Base-by-base conservation (phyloP, 2,888 invertebrate genomes). In the Cabera pusaria region DNA sequence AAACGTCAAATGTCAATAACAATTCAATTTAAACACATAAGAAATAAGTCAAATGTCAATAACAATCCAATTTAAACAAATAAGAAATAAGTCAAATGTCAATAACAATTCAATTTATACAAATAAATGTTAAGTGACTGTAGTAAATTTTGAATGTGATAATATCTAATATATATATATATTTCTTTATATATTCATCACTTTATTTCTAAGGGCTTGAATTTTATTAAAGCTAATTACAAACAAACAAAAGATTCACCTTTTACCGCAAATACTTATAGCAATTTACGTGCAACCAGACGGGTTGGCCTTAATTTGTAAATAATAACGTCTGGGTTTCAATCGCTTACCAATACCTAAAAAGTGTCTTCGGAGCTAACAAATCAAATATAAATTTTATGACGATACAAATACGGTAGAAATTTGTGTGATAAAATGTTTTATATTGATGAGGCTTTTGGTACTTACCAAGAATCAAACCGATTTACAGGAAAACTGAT, bases 261-360 rank as follows among this genome's bases (percentile, higher is more conserved):
- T 33, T 40, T 27, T 28, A 32, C 17, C 17, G 49, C 50, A 62
- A n/a, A 66, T 65, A 10, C 27, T 6, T 18, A 27, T 36, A 43
- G 62, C 62, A 65, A 72, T 75, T 72, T 72, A 64, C 68, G 65
- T 71, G 64, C 70, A 72, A 68, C 72, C 84, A 72, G 69, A 68
- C 67, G 63, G 70, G 60, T 56, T 69, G 77, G 64, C 79, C 84
- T 83, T 85, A 84, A 85, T 86, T 74, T 67, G 76, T 81, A 84
- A 82, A 84, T 86, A 86, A 85, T 84, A 77, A 79, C 67, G 78
- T 82, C 83, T 82, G 78, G 64, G 64, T 69, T 75, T 63, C 34
- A 45, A 57, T 54, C 50, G 51, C 36, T 52, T 52, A 49, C 47
- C 48, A 29, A 48, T 52, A 53, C 58, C 44, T 46, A 38, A 23